Evolutionary conservation across 2,888 invertebrate species (phyloP).

Genomic region (Plagodis pulveraria): DNA sequence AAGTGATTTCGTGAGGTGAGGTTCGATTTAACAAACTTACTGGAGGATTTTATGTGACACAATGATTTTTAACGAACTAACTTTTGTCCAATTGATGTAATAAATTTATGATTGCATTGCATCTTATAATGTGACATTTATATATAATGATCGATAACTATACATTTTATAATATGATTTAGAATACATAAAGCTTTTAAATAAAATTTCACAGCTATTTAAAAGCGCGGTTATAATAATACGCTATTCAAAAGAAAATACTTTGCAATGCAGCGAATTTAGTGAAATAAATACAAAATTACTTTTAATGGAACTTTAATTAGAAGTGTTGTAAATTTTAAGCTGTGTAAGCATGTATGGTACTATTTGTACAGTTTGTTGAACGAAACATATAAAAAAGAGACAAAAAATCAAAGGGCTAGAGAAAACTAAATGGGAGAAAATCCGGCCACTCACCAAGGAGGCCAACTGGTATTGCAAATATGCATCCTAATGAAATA

Average conservation of each 20-base stretch:
- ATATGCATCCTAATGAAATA: slow-evolving; percentile 80
- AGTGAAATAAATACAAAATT: slow-evolving; percentile 22
- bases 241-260: slow-evolving; percentile 25
- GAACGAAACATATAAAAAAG: slow-evolving; percentile 45
- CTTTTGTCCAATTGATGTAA: neutral
- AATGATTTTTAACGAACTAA: neutral
- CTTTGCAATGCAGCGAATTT: slow-evolving; percentile 34
- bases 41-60: neutral
- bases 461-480: slow-evolving; percentile 83
- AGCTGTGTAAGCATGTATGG: slow-evolving; percentile 70
- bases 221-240: slow-evolving; percentile 18
- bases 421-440: slow-evolving; percentile 54
- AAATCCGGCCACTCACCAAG: slow-evolving; percentile 78
- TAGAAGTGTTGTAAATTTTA: slow-evolving; percentile 47
- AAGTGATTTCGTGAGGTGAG: slow-evolving; percentile 16
- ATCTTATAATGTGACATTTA: slow-evolving; percentile 8
- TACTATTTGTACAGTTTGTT: slow-evolving; percentile 45
- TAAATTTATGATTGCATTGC: slow-evolving; percentile 15
- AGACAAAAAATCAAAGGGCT: slow-evolving; percentile 50
- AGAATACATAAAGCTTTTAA: slow-evolving; percentile 12
- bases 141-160: slow-evolving; percentile 7
- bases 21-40: neutral
- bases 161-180: slow-evolving; percentile 7
- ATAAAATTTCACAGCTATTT: slow-evolving; percentile 16
- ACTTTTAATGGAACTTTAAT: slow-evolving; percentile 17